Base-by-base conservation (phyloP, 2,888 invertebrate genomes). In the Lasioglossum marginatum region DNA sequence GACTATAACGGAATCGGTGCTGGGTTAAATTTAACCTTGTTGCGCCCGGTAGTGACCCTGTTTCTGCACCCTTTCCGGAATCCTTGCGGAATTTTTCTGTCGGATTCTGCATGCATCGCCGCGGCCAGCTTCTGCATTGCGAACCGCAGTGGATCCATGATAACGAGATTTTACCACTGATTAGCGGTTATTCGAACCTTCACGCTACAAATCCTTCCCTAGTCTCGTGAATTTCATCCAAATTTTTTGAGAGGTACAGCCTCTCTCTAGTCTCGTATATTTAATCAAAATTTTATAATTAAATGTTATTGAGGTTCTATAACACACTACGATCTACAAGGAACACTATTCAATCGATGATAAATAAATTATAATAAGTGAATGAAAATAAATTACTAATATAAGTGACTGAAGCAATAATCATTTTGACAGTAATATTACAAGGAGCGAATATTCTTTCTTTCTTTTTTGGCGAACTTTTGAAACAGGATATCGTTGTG, bases 1-100 rank as follows among this genome's bases (percentile, higher is more conserved):
- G 87, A 89, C 84, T 83, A 83, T 90, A 90, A 90, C 90, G 91
- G 90, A 89, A 90, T 88, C 91, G 88, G 86, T 73, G 77, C 76
- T 81, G 86, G 87, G 88, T 86, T 88, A 87, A 87, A 88, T 89
- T 89, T 87, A 88, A 89, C 82, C 82, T 86, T 78, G 85, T 74
- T 77, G 70, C 68, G 78, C 73, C 68, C 63, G 82, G 57, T 57
- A 57, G 52, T 87, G 77, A 77, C 85, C 85, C 80, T 85, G 77
- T 87, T 88, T 80, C 85, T 37, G 63, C 57, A 66, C 77, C 81
- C 81, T 66, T 79, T 68, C 79, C 72, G 79, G n/a, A n/a, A 75
- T 82, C 76, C 73, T 82, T 77, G 63, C 63, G 52, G 82, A 63
- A 75, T 86, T 75, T 70, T 77, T 77, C 43, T 31, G n/a, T 8